Conservation (phyloP, 2,888 invertebrate species). For the Horisme vitalbata region DNA sequence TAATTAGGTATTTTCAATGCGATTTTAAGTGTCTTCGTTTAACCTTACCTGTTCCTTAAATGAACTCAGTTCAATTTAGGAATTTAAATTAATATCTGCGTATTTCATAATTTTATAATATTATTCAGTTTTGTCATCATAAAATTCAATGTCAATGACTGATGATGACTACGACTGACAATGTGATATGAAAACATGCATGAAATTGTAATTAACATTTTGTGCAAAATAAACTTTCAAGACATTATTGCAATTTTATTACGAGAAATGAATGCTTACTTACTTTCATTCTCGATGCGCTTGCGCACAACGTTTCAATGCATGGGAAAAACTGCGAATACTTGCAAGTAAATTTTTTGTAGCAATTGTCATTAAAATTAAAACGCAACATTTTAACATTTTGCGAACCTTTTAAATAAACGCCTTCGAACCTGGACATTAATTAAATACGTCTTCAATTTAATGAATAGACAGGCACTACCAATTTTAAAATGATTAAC, state of each 20-base stretch:
- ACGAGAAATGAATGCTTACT: conserved; percentile 41
- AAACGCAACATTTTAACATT: too few relatives aligned
- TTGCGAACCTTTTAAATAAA: too few relatives aligned
- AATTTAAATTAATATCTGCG: not conserved
- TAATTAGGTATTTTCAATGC: conserved; percentile 23
- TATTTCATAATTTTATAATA: not conserved
- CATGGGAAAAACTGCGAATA: conserved; percentile 49
- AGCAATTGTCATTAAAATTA: conserved; percentile 39
- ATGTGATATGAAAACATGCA: too few relatives aligned
- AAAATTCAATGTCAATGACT: not conserved
- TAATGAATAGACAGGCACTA: too few relatives aligned
- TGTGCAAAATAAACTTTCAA: conserved; percentile 17
- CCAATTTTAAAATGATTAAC: too few relatives aligned
- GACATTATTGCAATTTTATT: conserved; percentile 17
- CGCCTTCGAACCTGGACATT: too few relatives aligned
- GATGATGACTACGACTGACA: too few relatives aligned
- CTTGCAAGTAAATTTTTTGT: conserved; percentile 41
- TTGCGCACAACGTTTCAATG: conserved; percentile 30
- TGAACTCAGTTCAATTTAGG: not conserved
- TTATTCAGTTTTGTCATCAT: not conserved
- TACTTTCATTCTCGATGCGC: conserved; percentile 58
- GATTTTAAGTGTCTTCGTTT: too few relatives aligned
- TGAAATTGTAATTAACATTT: not conserved
- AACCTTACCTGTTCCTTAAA: too few relatives aligned
- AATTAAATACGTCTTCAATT: too few relatives aligned